A percentile compares a stretch with the other conserved stretches of the same genome.
Evolutionary conservation across 2,113 vertebrate genomes (phyloP).

Genomic region (Columbina picui): DNA sequence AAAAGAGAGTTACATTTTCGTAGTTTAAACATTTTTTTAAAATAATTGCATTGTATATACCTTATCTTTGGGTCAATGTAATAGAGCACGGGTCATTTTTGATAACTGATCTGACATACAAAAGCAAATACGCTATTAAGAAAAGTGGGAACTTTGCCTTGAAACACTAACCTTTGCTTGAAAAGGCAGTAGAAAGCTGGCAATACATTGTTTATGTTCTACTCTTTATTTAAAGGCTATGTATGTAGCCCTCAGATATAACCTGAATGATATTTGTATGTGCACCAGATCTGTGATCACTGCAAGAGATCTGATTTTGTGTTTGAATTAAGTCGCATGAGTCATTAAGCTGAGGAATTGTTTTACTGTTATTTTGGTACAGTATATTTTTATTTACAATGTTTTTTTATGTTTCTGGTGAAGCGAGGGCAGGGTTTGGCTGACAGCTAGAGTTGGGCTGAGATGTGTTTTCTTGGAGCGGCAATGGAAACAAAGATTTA

Average conservation of each 20-base stretch:
- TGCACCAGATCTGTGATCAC: not conserved
- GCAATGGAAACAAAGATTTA: constrained; percentile 22
- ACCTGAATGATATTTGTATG: not conserved
- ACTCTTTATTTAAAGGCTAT: not conserved
- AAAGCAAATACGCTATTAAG: too few species aligned
- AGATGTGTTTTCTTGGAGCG: constrained; percentile 11
- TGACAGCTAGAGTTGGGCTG: not conserved
- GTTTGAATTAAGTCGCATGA: not conserved
- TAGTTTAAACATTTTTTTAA: not conserved
- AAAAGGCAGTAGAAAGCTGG: not conserved
- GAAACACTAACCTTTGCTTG: not conserved
- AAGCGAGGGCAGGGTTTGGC: not conserved
- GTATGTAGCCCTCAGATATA: not conserved
- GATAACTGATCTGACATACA: not conserved
- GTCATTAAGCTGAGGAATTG: not conserved
- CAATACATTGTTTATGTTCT: not conserved
- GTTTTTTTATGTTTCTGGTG: not conserved
- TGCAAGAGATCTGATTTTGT: not conserved
- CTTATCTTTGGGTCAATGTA: not conserved
- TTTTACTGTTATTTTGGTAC: not conserved
- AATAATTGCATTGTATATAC: not conserved
- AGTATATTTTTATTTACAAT: not conserved
- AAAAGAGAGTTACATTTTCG: not conserved
- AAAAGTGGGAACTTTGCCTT: not conserved
- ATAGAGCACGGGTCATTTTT: not conserved